Conservation (phyloP, 2,113 vertebrate species). For the Anhinga rufa region DNA sequence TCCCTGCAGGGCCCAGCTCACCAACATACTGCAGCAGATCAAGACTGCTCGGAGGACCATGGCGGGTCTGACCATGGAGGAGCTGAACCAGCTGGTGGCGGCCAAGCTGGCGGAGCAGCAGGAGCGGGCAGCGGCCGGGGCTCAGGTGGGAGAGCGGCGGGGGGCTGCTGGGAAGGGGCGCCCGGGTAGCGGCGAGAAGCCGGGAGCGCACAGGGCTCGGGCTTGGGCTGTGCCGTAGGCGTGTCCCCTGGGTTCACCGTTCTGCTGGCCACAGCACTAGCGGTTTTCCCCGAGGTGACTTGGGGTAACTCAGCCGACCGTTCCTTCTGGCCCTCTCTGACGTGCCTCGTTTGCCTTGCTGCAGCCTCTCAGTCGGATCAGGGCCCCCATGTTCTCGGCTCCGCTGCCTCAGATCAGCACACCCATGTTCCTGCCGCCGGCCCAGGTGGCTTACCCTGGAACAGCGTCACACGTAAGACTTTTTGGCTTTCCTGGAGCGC, state of each 20-base stretch:
- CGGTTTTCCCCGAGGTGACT: fast-evolving
- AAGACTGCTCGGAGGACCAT: slow-evolving; percentile 86
- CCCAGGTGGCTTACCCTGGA: slow-evolving; percentile 70
- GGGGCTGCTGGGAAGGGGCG: background rate
- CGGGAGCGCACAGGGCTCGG: fast-evolving
- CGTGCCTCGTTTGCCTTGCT: background rate
- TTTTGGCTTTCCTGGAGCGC: background rate
- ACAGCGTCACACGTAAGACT: slow-evolving; percentile 70
- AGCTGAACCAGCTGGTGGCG: slow-evolving; percentile 81
- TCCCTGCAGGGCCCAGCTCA: slow-evolving; percentile 77
- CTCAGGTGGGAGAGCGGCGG: slow-evolving; percentile 44
- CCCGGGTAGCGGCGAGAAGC: background rate
- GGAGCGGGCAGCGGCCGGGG: slow-evolving; percentile 52
- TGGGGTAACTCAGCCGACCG: fast-evolving
- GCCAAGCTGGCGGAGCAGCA: slow-evolving; percentile 74
- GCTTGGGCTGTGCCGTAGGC: background rate
- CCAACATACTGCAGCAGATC: slow-evolving; percentile 87
- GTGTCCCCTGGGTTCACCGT: background rate
- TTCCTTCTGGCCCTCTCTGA: background rate
- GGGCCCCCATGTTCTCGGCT: slow-evolving; percentile 68
- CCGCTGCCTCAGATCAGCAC: slow-evolving; percentile 72
- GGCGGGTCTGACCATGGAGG: slow-evolving; percentile 88
- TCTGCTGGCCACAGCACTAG: background rate
- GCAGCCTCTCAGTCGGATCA: slow-evolving; percentile 73
- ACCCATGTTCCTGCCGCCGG: slow-evolving; percentile 73